Conservation (phyloP, 1,140 invertebrate genomes). For the Bombus sibiricus region DNA sequence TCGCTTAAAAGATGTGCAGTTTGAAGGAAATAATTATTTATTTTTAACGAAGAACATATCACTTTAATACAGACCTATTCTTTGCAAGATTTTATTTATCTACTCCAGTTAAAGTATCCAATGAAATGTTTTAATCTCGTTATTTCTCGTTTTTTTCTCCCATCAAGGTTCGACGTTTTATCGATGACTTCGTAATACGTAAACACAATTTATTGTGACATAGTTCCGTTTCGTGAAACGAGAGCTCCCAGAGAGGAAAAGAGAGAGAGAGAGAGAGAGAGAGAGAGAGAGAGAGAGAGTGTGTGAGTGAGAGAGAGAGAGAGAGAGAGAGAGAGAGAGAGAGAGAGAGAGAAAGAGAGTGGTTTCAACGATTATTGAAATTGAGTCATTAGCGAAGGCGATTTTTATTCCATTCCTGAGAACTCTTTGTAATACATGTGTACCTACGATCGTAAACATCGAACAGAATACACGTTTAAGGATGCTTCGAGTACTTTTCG, state of each 20-base stretch:
- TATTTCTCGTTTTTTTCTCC: not conserved
- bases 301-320: not conserved
- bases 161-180: slow-evolving; percentile 4
- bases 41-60: not conserved
- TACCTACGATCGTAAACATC: not conserved
- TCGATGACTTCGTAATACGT: slow-evolving; percentile 5
- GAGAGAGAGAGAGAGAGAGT: not conserved
- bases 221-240: slow-evolving; percentile 6
- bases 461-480: not conserved
- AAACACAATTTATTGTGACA: slow-evolving; percentile 32
- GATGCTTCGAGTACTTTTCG: not conserved
- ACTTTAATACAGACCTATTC: not conserved
- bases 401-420: not conserved
- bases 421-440: not conserved
- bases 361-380: slow-evolving; percentile 19
- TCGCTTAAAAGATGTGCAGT: not conserved
- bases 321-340: not conserved
- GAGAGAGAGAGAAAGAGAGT: not conserved
- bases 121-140: slow-evolving; percentile 18
- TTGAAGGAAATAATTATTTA: not conserved
- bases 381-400: not conserved
- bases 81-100: not conserved
- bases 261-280: not conserved
- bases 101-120: not conserved
- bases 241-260: not conserved